Evolutionary conservation across 1,140 invertebrate species (phyloP).

Genomic region (Panagrolaimus sp.): DNA sequence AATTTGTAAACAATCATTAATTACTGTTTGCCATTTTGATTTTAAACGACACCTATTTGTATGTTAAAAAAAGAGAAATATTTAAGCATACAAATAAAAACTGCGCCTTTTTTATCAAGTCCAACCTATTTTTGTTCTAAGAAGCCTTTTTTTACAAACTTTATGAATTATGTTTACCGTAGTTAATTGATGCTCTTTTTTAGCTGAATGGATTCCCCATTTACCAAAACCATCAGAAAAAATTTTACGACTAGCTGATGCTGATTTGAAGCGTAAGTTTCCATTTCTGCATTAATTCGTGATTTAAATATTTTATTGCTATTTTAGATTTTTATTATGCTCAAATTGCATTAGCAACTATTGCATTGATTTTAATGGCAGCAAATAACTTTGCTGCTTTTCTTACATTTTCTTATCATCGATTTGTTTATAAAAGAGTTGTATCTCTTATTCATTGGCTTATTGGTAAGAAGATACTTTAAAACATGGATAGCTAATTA

Average conservation of each 20-base stretch:
- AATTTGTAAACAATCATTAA: no score
- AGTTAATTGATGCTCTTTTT: constrained; percentile 18
- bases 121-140: no score
- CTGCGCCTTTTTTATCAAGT: no score
- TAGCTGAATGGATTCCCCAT: constrained; percentile 53
- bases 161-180: no score
- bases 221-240: constrained; percentile 46
- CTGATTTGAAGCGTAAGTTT: constrained; percentile 46
- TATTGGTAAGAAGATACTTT: constrained; percentile 43
- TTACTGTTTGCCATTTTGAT: no score
- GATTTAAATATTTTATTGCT: background rate
- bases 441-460: constrained; percentile 41
- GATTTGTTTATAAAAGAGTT: constrained; percentile 50
- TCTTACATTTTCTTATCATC: constrained; percentile 50
- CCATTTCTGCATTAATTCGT: background rate
- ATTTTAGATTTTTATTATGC: constrained; percentile 53
- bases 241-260: constrained; percentile 42
- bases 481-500: background rate
- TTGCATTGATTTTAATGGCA: constrained; percentile 42
- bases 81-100: no score
- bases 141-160: background rate
- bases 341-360: constrained; percentile 49
- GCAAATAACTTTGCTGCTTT: constrained; percentile 44
- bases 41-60: no score
- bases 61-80: no score